phyloP scores from a whole-genome alignment of 2,113 vertebrate species.

The Gambusia affinis region DNA sequence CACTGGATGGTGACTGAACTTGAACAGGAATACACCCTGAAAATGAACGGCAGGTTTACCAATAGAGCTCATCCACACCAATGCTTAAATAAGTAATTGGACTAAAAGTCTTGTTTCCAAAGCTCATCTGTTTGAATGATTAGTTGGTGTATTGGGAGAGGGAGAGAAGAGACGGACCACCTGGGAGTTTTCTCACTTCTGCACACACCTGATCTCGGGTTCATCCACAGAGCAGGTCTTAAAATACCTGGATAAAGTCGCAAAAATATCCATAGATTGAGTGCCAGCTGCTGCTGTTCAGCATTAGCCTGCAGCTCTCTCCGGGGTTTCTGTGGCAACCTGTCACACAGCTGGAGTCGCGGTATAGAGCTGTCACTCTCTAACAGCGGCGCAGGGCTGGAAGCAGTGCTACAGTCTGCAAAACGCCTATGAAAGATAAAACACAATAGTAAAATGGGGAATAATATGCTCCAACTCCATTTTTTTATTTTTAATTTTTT shows the following conservation, averaged over 20 bases:
- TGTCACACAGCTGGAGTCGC: slow-evolving; percentile 36
- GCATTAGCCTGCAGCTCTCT: slow-evolving; percentile 60
- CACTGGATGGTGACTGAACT: too few species aligned
- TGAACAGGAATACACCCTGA: too few species aligned
- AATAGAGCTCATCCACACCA: too few species aligned
- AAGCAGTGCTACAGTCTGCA: slow-evolving; percentile 5
- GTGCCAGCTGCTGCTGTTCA: slow-evolving; percentile 32
- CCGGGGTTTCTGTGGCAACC: slow-evolving; percentile 52
- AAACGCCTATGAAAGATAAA: slow-evolving; percentile 15
- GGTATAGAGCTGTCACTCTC: slow-evolving; percentile 62
- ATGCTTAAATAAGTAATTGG: too few species aligned
- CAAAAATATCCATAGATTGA: too few species aligned
- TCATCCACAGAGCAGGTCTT: neutral
- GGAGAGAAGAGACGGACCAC: too few species aligned
- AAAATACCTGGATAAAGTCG: neutral
- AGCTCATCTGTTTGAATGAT: too few species aligned
- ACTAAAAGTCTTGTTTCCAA: too few species aligned
- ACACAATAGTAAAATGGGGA: slow-evolving; percentile 4
- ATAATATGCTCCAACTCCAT: neutral
- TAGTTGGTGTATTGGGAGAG: neutral
- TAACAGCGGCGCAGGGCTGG: slow-evolving; percentile 39
- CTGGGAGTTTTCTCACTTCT: too few species aligned
- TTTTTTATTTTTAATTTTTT: neutral
- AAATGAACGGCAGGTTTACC: too few species aligned
- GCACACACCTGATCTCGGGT: neutral